These are phyloP conservation scores for Okamejei kenojei DNA, from an alignment of 2,797 vertebrate genomes.

Conservation along the genomic window DNA sequence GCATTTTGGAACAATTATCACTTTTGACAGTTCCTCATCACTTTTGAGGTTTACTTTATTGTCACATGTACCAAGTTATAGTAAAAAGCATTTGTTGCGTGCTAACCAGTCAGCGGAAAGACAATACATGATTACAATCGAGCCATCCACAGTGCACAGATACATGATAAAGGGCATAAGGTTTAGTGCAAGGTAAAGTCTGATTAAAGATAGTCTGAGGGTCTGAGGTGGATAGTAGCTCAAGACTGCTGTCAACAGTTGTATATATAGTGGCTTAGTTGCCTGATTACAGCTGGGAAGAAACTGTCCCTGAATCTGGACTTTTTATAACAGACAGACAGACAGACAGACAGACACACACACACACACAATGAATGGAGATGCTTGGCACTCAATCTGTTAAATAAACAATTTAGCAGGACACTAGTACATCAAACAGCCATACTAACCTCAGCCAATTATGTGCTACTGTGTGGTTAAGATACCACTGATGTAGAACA, in stretches of 20 bases:
- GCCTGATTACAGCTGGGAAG: too few species aligned
- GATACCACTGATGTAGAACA: neutral
- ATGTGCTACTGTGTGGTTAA: neutral
- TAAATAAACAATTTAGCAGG: slow-evolving; percentile 9
- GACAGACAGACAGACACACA: neutral
- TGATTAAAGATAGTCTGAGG: too few species aligned
- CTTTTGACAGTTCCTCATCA: neutral
- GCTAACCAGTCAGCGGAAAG: too few species aligned
- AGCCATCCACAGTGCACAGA: too few species aligned
- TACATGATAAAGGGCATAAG: too few species aligned
- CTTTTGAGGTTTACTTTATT: neutral
- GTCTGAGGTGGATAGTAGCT: too few species aligned
- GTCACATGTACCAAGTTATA: too few species aligned
- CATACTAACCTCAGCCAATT: slow-evolving; percentile 5
- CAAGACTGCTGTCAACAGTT: too few species aligned
- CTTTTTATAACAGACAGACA: neutral
- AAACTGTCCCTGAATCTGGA: neutral
- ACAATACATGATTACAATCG: too few species aligned
- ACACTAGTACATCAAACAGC: neutral
- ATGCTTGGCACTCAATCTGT: neutral
- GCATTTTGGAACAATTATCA: neutral
- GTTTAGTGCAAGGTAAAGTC: too few species aligned
- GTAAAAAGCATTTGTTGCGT: too few species aligned
- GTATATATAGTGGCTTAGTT: too few species aligned
- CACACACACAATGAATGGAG: neutral